phyloP scores from a whole-genome alignment of 2,797 vertebrate species.

The Garrulus glandarius region DNA sequence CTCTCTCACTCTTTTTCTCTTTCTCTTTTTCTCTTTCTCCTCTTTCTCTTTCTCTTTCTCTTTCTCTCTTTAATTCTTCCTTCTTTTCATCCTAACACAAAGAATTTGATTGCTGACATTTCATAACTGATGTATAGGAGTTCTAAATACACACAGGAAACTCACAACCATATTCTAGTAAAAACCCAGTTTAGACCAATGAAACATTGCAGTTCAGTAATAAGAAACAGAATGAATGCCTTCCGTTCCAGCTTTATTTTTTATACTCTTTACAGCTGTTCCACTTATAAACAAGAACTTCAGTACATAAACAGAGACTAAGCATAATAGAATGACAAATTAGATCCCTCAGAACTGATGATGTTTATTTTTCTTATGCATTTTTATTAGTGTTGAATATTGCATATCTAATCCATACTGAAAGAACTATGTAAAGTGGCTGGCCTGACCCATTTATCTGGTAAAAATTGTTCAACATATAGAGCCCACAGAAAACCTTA shows the following conservation, averaged over 20 bases:
- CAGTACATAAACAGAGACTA: constrained; percentile 32
- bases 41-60: fast-evolving
- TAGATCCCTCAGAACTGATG: not conserved
- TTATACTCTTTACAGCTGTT: constrained; percentile 20
- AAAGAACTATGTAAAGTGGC: not conserved
- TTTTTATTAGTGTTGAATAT: not conserved
- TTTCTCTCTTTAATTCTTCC: fast-evolving
- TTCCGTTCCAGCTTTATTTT: not conserved
- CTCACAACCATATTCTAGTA: not conserved
- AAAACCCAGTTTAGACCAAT: not conserved
- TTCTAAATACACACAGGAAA: not conserved
- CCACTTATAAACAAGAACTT: constrained; percentile 43
- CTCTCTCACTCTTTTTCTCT: too few species aligned
- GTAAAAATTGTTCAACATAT: constrained; percentile 22
- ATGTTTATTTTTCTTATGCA: constrained; percentile 25
- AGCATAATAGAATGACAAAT: constrained; percentile 12
- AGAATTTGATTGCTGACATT: not conserved
- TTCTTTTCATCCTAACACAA: not conserved
- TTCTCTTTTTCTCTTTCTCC: not conserved
- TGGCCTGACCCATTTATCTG: not conserved
- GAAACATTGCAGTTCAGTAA: not conserved
- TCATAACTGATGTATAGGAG: not conserved
- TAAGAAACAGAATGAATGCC: not conserved
- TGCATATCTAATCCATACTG: not conserved
- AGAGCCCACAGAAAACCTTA: constrained; percentile 22